phyloP scores from a whole-genome alignment of 2,797 vertebrate species.

The Tinamus major region DNA sequence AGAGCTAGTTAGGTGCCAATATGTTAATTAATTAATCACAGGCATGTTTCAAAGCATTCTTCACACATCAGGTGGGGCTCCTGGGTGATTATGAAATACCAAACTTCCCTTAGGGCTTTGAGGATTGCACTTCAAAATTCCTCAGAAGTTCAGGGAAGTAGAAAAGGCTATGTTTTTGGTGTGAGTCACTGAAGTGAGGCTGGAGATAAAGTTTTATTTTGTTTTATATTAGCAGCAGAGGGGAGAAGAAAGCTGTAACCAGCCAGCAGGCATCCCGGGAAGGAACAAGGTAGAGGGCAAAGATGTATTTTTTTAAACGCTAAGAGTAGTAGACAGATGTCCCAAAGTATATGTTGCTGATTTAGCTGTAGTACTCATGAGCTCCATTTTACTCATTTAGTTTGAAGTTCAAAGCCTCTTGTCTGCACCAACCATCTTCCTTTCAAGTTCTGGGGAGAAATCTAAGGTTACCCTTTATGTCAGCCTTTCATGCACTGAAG shows the following conservation, averaged over 20 bases:
- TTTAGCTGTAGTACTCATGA: too few species aligned
- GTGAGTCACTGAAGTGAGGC: constrained; percentile 51
- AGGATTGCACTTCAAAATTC: constrained; percentile 55
- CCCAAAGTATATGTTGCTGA: neutral
- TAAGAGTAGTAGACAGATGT: neutral
- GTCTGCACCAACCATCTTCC: neutral
- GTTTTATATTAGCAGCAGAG: constrained; percentile 9
- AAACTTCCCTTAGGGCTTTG: constrained; percentile 61
- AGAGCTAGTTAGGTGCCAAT: constrained; percentile 63
- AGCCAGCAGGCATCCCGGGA: neutral
- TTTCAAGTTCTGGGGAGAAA: neutral
- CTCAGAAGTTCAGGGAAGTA: constrained; percentile 71
- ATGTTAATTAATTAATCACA: constrained; percentile 74
- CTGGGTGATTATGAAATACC: constrained; percentile 65
- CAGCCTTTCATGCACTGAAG: neutral
- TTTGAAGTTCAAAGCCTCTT: neutral
- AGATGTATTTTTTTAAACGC: constrained; percentile 3
- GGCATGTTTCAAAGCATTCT: constrained; percentile 70
- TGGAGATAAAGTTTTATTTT: constrained; percentile 63
- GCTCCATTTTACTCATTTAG: neutral
- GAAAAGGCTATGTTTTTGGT: constrained; percentile 68
- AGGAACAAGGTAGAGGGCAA: constrained; percentile 10
- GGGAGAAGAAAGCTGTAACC: neutral
- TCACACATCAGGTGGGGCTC: constrained; percentile 69
- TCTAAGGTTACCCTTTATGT: neutral